Evolutionary conservation across 35 echinoderm and acorn worm genomes (phyloP).

Genomic region (Chiridota heheva): DNA sequence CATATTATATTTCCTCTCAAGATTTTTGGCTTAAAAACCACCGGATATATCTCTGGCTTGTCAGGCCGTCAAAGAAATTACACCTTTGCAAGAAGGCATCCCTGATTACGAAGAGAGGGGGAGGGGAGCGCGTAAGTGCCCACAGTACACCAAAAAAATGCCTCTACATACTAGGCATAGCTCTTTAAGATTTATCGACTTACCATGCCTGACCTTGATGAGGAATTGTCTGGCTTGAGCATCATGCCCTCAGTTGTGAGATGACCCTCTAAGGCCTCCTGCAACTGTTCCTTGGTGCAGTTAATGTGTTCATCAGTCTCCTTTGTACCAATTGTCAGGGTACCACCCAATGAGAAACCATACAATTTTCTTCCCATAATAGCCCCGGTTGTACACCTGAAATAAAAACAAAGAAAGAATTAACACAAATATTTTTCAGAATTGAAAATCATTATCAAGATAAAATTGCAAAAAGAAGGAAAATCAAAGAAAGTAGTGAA

Average conservation of each 20-base stretch:
- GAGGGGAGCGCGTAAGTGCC: no score
- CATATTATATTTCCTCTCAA: no score
- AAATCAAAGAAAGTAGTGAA: not conserved
- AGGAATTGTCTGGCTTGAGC: constrained; percentile 82
- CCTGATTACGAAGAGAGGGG: no score
- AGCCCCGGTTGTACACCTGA: constrained; percentile 86
- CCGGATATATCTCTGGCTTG: no score
- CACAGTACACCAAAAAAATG: no score
- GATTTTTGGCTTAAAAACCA: no score
- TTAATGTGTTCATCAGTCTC: constrained; percentile 53
- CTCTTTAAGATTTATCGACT: not conserved
- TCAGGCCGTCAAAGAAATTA: no score
- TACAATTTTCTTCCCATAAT: constrained; percentile 76
- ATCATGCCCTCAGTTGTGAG: constrained; percentile 93
- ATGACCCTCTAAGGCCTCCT: constrained; percentile 82
- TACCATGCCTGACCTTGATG: constrained; percentile 96
- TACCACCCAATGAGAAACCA: constrained; percentile 99
- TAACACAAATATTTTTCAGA: not conserved
- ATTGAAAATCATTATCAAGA: not conserved
- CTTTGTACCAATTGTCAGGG: constrained; percentile 93
- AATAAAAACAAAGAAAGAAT: constrained; percentile 10
- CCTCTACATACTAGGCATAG: no score
- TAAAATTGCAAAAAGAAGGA: not conserved
- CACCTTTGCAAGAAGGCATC: no score
- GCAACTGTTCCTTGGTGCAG: constrained; percentile 78